Evolutionary conservation across 2,797 vertebrate species (phyloP), one percentile per base, ranked within the genome.

Genomic region (Chloroceryle amazona): DNA sequence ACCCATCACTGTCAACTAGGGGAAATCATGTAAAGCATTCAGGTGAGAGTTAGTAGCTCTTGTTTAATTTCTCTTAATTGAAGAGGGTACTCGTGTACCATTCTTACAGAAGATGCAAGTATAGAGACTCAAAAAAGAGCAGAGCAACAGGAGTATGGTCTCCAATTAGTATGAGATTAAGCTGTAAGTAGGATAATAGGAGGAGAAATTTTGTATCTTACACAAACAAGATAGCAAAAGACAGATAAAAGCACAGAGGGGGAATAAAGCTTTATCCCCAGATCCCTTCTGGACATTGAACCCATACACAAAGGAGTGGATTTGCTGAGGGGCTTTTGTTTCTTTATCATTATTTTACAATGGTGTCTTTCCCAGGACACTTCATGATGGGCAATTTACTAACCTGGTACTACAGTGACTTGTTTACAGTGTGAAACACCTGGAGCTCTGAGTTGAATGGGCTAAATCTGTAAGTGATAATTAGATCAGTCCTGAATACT

Each of bases 401-500:
- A 29, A 29, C 51, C 9, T 17, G 51, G 51, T 52, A 29, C 51
- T 52, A 52, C 26, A 29, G 26, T 17, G 51, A 52, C 51, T 52
- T 29, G 26, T 52, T 52, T 10, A 29, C 75, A 55, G 49, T 29
- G 3, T 3, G 16, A 84, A 93, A 89, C 66, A 84, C 82, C 76
- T 58, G 81, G 63, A 89, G 52, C 21, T 9, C 75, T 47, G 55
- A 47, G 58, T 8, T 88, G 80, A 95, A 89, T n/a, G 52, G 46
- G 71, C 86, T 81, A 74, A 95, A 90, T 83, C 51, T 44, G 14
- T 70, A 95, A 15, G 51, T 58, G 57, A 61, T 96, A 97, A 97
- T 97, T 93, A 97, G 47, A 95, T 97, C 88, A 91, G 76, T 84
- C 97, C 96, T 80, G 71, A 93, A 92, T 92, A 81, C 85, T 96